A percentile compares a stretch with the other conserved stretches of the same genome.
phyloP scores from a whole-genome alignment of 1,140 invertebrate species.

The Cyclina sinensis region DNA sequence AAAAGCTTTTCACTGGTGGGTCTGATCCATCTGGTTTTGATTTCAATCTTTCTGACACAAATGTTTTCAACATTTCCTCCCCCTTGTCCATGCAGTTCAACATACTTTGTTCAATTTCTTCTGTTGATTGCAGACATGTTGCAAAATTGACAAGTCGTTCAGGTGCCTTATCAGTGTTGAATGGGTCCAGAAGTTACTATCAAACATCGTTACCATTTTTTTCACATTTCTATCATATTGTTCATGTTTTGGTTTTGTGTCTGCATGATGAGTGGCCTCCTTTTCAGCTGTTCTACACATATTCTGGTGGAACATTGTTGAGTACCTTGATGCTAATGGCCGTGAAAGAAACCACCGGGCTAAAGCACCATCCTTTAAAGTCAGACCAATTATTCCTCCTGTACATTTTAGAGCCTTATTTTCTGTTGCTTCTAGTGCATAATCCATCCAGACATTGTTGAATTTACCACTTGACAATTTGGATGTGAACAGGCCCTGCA shows the following conservation, averaged over 20 bases:
- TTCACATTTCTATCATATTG: constrained; percentile 15
- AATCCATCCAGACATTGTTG: constrained; percentile 56
- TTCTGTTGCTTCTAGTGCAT: constrained; percentile 40
- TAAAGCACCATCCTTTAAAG: constrained; percentile 27
- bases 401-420: constrained; percentile 51
- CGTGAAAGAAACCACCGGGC: constrained; percentile 49
- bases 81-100: neutral
- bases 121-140: neutral
- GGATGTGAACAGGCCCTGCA: neutral
- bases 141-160: constrained; percentile 18
- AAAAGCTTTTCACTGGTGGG: neutral
- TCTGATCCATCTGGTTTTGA: neutral
- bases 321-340: constrained; percentile 28
- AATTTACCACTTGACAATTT: constrained; percentile 29
- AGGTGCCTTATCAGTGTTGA: too few species aligned
- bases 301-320: neutral
- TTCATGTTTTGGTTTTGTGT: neutral
- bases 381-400: constrained; percentile 56
- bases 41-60: neutral
- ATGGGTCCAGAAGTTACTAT: too few species aligned
- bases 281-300: neutral
- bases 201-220: neutral
- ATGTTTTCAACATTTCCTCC: neutral
- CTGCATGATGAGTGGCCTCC: neutral
- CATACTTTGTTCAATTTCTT: constrained; percentile 23